Conservation (phyloP, 2,797 vertebrate genomes). For the Parauchenoglanis punctatus region DNA sequence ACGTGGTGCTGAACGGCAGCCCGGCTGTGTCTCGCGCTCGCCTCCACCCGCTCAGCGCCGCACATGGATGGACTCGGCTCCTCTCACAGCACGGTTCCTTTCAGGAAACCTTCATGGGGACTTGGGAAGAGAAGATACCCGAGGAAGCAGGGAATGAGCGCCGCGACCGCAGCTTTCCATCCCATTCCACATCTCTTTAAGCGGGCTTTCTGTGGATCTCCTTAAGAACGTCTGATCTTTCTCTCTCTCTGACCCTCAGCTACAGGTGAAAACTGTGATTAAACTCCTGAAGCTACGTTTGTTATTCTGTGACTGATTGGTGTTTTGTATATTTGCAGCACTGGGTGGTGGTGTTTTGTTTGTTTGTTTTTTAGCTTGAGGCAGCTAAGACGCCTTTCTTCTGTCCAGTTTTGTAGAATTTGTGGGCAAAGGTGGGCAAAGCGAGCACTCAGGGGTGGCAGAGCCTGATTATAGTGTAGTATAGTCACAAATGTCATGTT, state of each 20-base stretch:
- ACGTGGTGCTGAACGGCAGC: conserved; percentile 12
- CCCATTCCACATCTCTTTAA: neutral
- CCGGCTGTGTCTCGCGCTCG: neutral
- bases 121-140: conserved; percentile 5
- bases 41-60: neutral
- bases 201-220: neutral
- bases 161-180: neutral
- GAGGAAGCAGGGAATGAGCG: conserved; percentile 30
- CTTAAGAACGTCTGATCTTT: neutral
- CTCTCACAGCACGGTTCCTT: neutral
- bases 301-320: neutral
- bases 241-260: neutral
- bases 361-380: neutral
- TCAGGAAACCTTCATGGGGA: conserved; percentile 5
- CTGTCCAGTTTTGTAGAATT: neutral
- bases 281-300: neutral
- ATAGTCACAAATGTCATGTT: neutral
- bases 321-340: no score
- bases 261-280: conserved; percentile 21
- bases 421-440: neutral
- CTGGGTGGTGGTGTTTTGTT: neutral
- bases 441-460: neutral
- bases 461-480: neutral
- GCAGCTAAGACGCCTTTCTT: neutral
- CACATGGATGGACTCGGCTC: neutral